These are phyloP conservation scores for Plagodis dolabraria DNA, from an alignment of 2,888 invertebrate species.

Conservation along the genomic window DNA sequence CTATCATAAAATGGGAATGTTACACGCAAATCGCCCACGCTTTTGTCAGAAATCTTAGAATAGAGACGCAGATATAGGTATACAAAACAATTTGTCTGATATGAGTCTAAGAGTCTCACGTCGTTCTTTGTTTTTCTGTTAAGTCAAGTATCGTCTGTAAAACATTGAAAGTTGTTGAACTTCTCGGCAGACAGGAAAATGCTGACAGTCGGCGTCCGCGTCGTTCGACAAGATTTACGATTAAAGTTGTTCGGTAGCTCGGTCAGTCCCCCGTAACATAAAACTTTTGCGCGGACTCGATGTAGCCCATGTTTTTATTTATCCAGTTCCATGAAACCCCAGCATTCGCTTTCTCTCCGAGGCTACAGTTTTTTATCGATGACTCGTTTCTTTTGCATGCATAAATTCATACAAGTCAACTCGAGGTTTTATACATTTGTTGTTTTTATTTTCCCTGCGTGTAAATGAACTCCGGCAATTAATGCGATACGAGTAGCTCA, in stretches of 20 bases:
- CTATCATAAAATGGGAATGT: constrained; percentile 48
- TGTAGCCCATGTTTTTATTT: constrained; percentile 43
- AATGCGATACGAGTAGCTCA: constrained; percentile 27
- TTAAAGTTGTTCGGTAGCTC: constrained; percentile 49
- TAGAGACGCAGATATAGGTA: constrained; percentile 21
- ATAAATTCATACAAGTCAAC: constrained; percentile 48
- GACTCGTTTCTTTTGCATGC: constrained; percentile 55
- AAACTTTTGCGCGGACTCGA: constrained; percentile 45
- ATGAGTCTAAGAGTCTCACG: constrained; percentile 35
- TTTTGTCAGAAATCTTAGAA: constrained; percentile 26
- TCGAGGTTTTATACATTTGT: constrained; percentile 38
- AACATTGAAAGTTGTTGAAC: constrained; percentile 62
- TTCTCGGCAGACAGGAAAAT: constrained; percentile 57
- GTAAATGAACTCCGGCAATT: constrained; percentile 34
- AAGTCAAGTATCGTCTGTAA: constrained; percentile 41
- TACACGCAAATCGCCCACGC: constrained; percentile 53
- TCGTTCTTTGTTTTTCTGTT: constrained; percentile 1
- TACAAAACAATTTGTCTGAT: constrained; percentile 28
- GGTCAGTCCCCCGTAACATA: constrained; percentile 60
- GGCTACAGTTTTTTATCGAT: constrained; percentile 51
- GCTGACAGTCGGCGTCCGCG: constrained; percentile 51
- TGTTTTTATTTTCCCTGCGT: constrained; percentile 46
- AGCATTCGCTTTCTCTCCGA: constrained; percentile 50
- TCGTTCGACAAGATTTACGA: constrained; percentile 56
- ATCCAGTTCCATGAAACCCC: constrained; percentile 46